Evolutionary conservation across 2,113 vertebrate genomes (phyloP).

Genomic region (Cairina moschata): DNA sequence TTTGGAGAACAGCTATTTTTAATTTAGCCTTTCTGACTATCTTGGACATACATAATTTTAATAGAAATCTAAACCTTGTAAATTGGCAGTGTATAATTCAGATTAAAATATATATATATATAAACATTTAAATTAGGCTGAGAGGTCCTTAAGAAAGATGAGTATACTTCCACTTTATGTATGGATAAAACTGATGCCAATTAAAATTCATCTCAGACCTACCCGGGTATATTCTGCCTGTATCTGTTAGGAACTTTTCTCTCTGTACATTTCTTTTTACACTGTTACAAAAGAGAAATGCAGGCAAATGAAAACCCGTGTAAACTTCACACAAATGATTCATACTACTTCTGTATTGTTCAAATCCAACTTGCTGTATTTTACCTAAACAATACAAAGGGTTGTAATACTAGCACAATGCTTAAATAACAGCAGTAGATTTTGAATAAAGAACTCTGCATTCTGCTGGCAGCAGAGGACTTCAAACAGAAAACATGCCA

Average conservation of each 20-base stretch:
- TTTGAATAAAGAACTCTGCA: constrained; percentile 68
- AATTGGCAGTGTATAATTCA: background rate
- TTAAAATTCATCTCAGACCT: constrained; percentile 62
- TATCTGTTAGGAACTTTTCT: constrained; percentile 32
- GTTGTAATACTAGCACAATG: constrained; percentile 51
- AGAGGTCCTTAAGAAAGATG: background rate
- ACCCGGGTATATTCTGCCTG: background rate
- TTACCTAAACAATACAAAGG: constrained; percentile 70
- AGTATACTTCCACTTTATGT: background rate
- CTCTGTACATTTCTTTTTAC: constrained; percentile 45
- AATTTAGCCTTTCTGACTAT: background rate
- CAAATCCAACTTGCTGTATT: constrained; percentile 46
- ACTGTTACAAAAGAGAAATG: constrained; percentile 44
- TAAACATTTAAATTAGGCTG: constrained; percentile 1
- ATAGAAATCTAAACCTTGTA: background rate
- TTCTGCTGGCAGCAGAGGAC: constrained; percentile 74
- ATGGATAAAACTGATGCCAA: constrained; percentile 41
- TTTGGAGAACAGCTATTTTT: background rate
- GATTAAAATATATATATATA: background rate
- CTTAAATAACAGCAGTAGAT: constrained; percentile 63
- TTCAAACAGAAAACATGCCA: constrained; percentile 81
- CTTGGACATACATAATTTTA: background rate
- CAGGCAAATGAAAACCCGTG: constrained; percentile 43
- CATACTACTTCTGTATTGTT: constrained; percentile 46
- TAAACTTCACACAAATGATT: constrained; percentile 63